Conservation (phyloP, 53 echinoderm and acorn worm genomes). For the Actinopyga echinites region DNA sequence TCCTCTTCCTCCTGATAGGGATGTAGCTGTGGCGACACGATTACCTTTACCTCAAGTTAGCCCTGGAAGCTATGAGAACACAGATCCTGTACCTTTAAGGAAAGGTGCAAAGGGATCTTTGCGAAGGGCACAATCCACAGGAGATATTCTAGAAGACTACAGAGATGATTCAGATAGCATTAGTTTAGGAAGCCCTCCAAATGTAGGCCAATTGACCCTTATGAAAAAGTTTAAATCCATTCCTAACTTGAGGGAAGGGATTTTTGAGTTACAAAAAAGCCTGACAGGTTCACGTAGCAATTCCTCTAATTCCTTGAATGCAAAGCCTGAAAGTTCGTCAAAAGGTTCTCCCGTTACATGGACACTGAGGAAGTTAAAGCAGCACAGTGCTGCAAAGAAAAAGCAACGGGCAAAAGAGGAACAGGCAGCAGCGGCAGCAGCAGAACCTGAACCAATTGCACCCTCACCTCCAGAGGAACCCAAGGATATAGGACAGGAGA, state of each 20-base stretch:
- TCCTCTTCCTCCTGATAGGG: background rate
- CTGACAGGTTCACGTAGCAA: background rate
- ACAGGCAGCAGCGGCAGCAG: background rate
- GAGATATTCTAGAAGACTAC: slow-evolving; percentile 7
- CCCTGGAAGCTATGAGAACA: slow-evolving; percentile 15
- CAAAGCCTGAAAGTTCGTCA: background rate
- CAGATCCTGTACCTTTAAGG: background rate
- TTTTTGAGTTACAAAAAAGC: background rate
- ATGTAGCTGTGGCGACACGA: background rate
- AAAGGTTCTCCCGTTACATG: slow-evolving; percentile 6
- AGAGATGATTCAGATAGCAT: background rate
- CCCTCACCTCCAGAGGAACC: background rate
- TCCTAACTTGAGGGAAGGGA: background rate
- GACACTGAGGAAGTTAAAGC: slow-evolving; percentile 28
- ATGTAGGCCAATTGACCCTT: background rate
- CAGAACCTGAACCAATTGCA: too few relatives aligned
- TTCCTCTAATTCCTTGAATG: background rate
- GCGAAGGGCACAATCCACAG: slow-evolving; percentile 29
- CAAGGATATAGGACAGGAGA: background rate
- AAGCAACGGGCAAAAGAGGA: slow-evolving; percentile 6
- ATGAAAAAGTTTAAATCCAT: slow-evolving; percentile 25
- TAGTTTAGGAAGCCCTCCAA: background rate
- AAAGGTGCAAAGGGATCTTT: background rate
- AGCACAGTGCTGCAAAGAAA: slow-evolving; percentile 16
- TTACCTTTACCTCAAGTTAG: background rate